A percentile compares a stretch with the other conserved stretches of the same genome.
phyloP scores from a whole-genome alignment of 2,113 vertebrate species.

The Shinisaurus crocodilurus region DNA sequence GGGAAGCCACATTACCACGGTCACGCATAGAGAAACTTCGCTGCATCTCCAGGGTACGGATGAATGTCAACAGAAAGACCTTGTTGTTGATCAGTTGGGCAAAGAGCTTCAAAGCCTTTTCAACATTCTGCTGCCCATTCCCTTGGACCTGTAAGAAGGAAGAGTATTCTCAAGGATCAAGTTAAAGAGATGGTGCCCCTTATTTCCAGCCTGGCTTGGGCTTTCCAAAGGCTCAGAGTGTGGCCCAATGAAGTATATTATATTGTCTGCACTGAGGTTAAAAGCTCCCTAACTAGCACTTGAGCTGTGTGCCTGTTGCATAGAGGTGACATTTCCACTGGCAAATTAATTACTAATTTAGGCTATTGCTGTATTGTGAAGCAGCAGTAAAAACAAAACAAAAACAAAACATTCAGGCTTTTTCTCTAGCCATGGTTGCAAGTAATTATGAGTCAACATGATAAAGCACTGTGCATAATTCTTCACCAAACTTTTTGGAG shows the following conservation, averaged over 20 bases:
- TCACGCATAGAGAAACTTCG: slow-evolving; percentile 99
- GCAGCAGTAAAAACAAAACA: slow-evolving; percentile 48
- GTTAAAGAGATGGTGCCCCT: fast-evolving
- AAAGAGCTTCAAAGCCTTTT: slow-evolving; percentile 97
- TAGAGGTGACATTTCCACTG: slow-evolving; percentile 50
- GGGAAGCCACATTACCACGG: slow-evolving; percentile 95
- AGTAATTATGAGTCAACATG: slow-evolving; percentile 65
- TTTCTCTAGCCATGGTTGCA: slow-evolving; percentile 58
- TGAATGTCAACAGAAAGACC: slow-evolving; percentile 95
- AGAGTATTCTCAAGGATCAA: fast-evolving
- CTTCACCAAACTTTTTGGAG: slow-evolving; percentile 61
- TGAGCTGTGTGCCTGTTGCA: slow-evolving; percentile 52
- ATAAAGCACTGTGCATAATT: slow-evolving; percentile 61
- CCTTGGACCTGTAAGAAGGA: slow-evolving; percentile 86
- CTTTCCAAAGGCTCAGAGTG: background rate
- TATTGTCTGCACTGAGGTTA: slow-evolving; percentile 28
- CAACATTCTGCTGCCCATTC: slow-evolving; percentile 93
- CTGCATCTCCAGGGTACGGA: slow-evolving; percentile 94
- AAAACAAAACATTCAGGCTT: slow-evolving; percentile 57
- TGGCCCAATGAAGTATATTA: background rate
- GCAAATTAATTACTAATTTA: slow-evolving; percentile 70
- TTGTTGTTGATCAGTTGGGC: slow-evolving; percentile 99
- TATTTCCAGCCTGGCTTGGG: background rate
- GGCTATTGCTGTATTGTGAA: slow-evolving; percentile 61
- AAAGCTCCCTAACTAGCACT: slow-evolving; percentile 31